Conservation (phyloP, 2,113 vertebrate genomes). For the Hylia prasina region DNA sequence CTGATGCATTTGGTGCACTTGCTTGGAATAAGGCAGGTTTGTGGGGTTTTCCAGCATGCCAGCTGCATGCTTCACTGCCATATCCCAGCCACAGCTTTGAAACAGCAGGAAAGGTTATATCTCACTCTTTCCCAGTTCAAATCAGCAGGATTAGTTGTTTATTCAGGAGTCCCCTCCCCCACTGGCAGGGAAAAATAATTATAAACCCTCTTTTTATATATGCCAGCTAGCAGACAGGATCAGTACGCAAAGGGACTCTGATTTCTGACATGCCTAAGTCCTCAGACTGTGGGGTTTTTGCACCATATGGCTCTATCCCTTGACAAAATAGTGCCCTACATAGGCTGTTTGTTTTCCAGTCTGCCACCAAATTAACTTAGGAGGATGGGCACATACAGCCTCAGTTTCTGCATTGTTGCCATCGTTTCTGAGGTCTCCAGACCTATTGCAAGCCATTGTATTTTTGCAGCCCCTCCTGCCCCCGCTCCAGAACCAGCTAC, state of each 20-base stretch:
- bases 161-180: background rate
- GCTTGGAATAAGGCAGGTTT: background rate
- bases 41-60: background rate
- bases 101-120: background rate
- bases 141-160: background rate
- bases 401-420: background rate
- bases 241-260: background rate
- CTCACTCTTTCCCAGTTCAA: background rate
- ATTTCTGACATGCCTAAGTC: conserved; percentile 45
- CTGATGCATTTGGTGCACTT: background rate
- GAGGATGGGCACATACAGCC: background rate
- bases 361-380: background rate
- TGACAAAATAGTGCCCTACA: conserved; percentile 25
- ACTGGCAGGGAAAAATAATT: background rate
- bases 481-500: background rate
- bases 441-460: background rate
- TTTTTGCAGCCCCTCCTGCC: background rate
- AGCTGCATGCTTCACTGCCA: background rate
- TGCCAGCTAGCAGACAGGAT: background rate
- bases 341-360: background rate
- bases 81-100: background rate
- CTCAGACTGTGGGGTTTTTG: background rate
- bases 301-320: conserved; percentile 22
- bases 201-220: background rate
- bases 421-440: background rate